Evolutionary conservation across 2,797 vertebrate genomes (phyloP).

Genomic region (Dendrocincla fuliginosa): DNA sequence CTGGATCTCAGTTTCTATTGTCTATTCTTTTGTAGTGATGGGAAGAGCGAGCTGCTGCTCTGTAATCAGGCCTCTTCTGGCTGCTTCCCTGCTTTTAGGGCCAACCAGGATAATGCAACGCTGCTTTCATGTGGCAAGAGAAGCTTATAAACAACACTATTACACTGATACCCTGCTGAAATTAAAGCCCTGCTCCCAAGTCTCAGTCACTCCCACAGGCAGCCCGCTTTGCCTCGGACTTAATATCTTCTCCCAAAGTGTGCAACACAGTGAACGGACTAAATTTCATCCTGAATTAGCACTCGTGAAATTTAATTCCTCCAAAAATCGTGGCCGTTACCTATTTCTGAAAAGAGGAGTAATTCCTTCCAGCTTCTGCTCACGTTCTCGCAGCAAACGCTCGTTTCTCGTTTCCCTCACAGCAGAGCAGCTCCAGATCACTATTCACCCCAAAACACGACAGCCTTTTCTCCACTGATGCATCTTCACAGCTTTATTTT

Average conservation of each 20-base stretch:
- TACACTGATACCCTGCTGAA: not conserved
- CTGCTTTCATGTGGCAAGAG: conserved; percentile 43
- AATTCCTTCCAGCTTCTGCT: not conserved
- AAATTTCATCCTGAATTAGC: not conserved
- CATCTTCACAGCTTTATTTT: not conserved
- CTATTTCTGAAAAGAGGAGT: not conserved
- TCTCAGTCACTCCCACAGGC: conserved; percentile 5
- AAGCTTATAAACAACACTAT: conserved; percentile 31
- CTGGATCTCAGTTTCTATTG: conserved; percentile 2
- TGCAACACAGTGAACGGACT: fast-evolving
- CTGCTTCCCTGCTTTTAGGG: not conserved
- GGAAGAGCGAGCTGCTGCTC: conserved; percentile 26
- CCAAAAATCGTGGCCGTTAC: not conserved
- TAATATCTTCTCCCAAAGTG: not conserved
- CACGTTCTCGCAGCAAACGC: not conserved
- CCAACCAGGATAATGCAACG: not conserved
- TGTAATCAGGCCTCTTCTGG: conserved; percentile 38
- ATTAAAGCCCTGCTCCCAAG: conserved; percentile 22
- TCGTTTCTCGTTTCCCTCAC: not conserved
- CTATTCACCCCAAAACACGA: not conserved
- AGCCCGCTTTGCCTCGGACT: not conserved
- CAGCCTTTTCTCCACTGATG: not conserved
- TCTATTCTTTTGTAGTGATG: conserved; percentile 53
- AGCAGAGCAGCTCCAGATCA: not conserved
- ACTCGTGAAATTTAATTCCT: not conserved